Percentiles rank a stretch among this genome's conserved stretches.
phyloP scores from a whole-genome alignment of 2,888 invertebrate species.

The Trissonchulus latispiculum region DNA sequence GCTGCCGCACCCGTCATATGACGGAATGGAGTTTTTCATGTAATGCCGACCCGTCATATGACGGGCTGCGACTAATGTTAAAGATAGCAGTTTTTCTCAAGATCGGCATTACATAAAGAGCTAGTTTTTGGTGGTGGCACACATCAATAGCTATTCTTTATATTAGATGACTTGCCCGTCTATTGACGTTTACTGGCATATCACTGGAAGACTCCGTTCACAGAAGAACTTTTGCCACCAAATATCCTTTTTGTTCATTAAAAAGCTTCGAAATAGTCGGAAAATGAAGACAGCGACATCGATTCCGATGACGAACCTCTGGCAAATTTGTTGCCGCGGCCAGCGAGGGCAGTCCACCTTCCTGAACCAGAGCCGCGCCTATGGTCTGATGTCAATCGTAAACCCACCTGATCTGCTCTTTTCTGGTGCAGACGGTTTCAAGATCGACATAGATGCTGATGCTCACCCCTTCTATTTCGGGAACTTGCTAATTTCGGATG shows the following conservation, averaged over 20 bases:
- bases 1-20: background rate
- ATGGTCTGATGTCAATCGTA: background rate
- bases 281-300: background rate
- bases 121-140: background rate
- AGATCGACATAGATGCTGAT: background rate
- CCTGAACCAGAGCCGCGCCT: background rate
- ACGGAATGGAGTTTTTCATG: background rate
- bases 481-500: background rate
- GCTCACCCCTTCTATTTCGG: background rate
- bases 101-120: background rate
- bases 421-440: background rate
- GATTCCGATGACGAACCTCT: background rate
- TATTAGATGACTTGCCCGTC: background rate
- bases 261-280: background rate
- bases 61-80: slow-evolving; percentile 9
- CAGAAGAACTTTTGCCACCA: background rate
- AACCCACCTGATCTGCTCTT: background rate
- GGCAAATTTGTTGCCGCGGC: background rate
- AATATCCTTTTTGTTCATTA: background rate
- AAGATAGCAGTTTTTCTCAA: slow-evolving; percentile 4
- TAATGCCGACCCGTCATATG: background rate
- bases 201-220: background rate
- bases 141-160: background rate
- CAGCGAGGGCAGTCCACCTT: background rate
- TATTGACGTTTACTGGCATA: background rate